Percentiles rank a stretch among this genome's conserved stretches.
Conservation (phyloP, 2,797 vertebrate species). For the Furcifer pardalis region DNA sequence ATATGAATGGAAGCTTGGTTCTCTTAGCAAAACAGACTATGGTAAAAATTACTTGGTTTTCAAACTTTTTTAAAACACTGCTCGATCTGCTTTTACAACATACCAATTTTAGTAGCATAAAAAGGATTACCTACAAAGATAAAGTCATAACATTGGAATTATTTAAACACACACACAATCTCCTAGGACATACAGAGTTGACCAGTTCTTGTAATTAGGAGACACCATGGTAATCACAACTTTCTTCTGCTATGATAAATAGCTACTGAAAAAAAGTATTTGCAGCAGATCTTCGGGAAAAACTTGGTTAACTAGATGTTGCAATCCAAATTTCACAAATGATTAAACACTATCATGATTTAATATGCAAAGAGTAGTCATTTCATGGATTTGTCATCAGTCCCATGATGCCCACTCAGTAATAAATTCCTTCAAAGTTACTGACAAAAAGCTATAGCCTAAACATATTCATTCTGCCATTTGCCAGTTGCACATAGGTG, state of each 20-base stretch:
- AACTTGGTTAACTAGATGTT: not conserved
- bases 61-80: not conserved
- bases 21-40: not conserved
- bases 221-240: not conserved
- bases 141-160: not conserved
- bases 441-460: not conserved
- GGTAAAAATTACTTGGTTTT: not conserved
- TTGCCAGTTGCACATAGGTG: not conserved
- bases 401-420: not conserved
- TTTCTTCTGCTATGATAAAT: not conserved
- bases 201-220: not conserved
- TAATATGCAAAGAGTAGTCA: not conserved
- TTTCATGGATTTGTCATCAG: not conserved
- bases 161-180: not conserved
- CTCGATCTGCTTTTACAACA: too few relatives aligned
- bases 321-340: not conserved
- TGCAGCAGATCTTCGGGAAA: not conserved
- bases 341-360: not conserved
- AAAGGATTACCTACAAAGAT: not conserved
- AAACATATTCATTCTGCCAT: not conserved
- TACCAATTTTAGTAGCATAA: too few relatives aligned
- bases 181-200: not conserved
- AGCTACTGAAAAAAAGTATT: constrained; percentile 1
- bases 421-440: not conserved
- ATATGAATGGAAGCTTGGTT: too few relatives aligned